Percentiles rank a stretch among this genome's conserved stretches.
These are phyloP conservation scores for Pseudolaguvia tuberculata DNA, from an alignment of 2,113 vertebrate genomes.

Conservation along the genomic window DNA sequence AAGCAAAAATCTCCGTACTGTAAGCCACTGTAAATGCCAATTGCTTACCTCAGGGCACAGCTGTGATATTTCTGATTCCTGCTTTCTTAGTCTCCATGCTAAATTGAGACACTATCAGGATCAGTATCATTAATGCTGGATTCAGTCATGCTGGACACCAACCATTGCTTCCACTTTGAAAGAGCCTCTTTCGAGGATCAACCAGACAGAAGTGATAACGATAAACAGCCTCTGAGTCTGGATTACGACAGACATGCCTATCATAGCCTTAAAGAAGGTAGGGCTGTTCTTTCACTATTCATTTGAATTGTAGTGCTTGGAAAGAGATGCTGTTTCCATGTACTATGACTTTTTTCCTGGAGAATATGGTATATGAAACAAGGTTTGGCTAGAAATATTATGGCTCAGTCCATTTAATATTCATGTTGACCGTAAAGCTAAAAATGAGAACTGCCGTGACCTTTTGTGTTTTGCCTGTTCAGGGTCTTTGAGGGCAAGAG, in stretches of 20 bases:
- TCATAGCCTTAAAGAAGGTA: slow-evolving; percentile 75
- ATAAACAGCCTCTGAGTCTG: slow-evolving; percentile 58
- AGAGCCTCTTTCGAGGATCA: slow-evolving; percentile 62
- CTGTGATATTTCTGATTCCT: slow-evolving; percentile 33
- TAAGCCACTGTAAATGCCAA: slow-evolving; percentile 9
- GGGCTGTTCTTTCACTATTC: slow-evolving; percentile 37
- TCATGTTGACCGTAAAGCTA: slow-evolving; percentile 10
- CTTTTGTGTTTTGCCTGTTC: slow-evolving; percentile 21
- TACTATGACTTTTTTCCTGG: too few relatives aligned
- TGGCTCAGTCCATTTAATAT: slow-evolving; percentile 41
- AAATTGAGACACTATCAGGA: slow-evolving; percentile 33
- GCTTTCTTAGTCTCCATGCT: slow-evolving; percentile 15
- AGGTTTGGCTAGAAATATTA: not conserved
- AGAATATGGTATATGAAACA: too few relatives aligned
- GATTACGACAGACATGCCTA: slow-evolving; percentile 66
- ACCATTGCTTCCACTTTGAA: slow-evolving; percentile 65
- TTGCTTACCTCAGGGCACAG: slow-evolving; percentile 11
- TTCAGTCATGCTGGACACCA: slow-evolving; percentile 72
- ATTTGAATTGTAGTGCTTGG: not conserved
- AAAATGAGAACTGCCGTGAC: slow-evolving; percentile 32
- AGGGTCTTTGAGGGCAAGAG: slow-evolving; percentile 54
- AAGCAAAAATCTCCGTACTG: not conserved
- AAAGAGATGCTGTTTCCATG: too few relatives aligned
- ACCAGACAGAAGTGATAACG: slow-evolving; percentile 61
- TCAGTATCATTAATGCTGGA: slow-evolving; percentile 49